Conservation (phyloP, 1,140 invertebrate genomes). For the Cepaea nemoralis region DNA sequence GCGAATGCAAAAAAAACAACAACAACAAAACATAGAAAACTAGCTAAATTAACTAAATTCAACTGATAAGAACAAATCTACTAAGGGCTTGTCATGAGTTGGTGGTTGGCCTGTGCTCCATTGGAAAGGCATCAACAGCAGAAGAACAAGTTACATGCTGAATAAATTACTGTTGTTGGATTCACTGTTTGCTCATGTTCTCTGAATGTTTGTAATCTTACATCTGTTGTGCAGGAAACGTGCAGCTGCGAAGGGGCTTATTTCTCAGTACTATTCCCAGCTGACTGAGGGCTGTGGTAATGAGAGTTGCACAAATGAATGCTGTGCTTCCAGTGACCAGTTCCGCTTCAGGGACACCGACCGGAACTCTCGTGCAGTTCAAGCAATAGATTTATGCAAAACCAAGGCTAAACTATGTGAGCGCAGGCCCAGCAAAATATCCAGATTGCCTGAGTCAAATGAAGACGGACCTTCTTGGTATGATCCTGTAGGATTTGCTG, state of each 20-base stretch:
- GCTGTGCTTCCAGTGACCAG: conserved; percentile 84
- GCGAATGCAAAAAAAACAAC: no score
- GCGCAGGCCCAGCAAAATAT: conserved; percentile 53
- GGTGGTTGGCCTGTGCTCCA: no score
- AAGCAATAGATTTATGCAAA: conserved; percentile 87
- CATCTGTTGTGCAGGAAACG: conserved; percentile 78
- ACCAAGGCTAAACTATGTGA: conserved; percentile 78
- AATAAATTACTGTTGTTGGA: no score
- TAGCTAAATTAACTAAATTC: no score
- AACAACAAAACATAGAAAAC: no score
- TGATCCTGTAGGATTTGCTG: conserved; percentile 8
- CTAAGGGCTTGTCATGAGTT: no score
- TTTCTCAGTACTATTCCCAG: conserved; percentile 93
- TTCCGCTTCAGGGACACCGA: conserved; percentile 58
- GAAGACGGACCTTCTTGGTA: background rate
- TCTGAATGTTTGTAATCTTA: background rate
- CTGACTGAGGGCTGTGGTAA: conserved; percentile 91
- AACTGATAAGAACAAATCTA: no score
- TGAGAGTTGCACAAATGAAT: conserved; percentile 83
- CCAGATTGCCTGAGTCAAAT: conserved; percentile 48
- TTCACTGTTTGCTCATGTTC: no score
- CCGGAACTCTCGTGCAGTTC: conserved; percentile 87
- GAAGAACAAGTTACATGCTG: no score
- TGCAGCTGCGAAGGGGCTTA: conserved; percentile 87
- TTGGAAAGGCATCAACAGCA: no score